Base-by-base conservation (phyloP, 2,797 vertebrate species). In the Ctenosaura bakeri region DNA sequence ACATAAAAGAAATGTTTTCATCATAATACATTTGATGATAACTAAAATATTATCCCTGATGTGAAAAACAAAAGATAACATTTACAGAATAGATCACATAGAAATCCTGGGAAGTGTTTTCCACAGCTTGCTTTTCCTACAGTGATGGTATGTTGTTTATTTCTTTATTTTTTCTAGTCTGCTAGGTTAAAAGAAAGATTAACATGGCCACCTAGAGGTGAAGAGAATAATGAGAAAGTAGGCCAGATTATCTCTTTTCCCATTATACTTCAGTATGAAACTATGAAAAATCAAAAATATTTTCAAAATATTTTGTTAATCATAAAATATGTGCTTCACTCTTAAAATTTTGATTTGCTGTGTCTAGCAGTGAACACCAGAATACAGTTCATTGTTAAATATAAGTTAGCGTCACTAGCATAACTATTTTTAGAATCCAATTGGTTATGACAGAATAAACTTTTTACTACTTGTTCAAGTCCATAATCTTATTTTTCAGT, bases 171-270 rank as follows among this genome's bases (percentile, higher is more conserved):
- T 91, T 87, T 46, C 14, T 92, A 8, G 93, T 50, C 88, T 14
- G 13, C 35, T 42, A 62, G 42, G 76, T 85, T 85, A 92, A 95
- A 95, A 93, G 87, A 86, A 97, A 96, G 96, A 96, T 96, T 96
- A 96, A 97, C 93, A 96, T 94, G 96, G 97, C 97, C 97, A 97
- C 93, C 97, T 97, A 98, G 97, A 97, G 97, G 97, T 97, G 93
- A 95, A 96, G 93, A 96, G 94, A 93, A 92, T 92, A 88, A 95
- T 91, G 66, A 91, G 92, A 95, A 95, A 94, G 93, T 82, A 94
- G 0, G 50, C 38, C 42, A 92, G 80, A 83, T 81, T 89, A 71
- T 94, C 83, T 62, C 83, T 86, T 64, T 32, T 74, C 84, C 90
- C 85, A 88, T 83, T 89, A 92, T 88, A 32, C 54, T 92, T 93